Base-by-base conservation (phyloP, 2,797 vertebrate species). In the Phoxinus dragarum region DNA sequence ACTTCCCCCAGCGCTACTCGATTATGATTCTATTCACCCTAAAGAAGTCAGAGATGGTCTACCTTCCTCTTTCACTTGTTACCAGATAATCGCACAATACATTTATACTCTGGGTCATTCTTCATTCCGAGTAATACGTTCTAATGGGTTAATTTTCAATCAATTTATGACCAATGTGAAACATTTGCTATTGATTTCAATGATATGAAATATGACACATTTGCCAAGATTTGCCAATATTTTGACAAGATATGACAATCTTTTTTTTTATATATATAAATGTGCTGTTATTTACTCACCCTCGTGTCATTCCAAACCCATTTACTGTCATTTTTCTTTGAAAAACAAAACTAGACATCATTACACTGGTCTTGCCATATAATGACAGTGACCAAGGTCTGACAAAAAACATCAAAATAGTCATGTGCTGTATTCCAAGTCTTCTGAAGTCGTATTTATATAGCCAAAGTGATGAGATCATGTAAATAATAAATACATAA, bases 11-110 rank as follows among this genome's bases (percentile, higher is more conserved):
- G 66, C 19, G 38, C 77, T 82, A 78, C 74, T 72, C 47, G 10
- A 73, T 59, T 76, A 85, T 72, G 36, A 82, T 77, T 82, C 73
- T 64, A 69, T 80, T 85, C 84, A 82, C 74, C 82, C 44, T 67
- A 84, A 64, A 84, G 64, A 64, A n/a, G 52, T 76, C 42, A 61
- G 17, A 54, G 52, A 81, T 27, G 40, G 31, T 64, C 8, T 19
- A 47, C 6, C 21, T 82, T 61, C 38, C 27, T 82, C 3, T 61
- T 73, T 82, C 40, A 47, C 38, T 56, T 64, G 17, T 40, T 42
- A 42, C 61, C 34, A 42, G n/a, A 59, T 78, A 78, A 78, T 44
- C 31, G 36, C 47, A 71, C 34, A 52, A 52, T 80, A 68, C 0
- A 80, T 80, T 1, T 68, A n/a, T 17, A 10, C n/a, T 61, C 8